Base-by-base conservation (phyloP, 1,140 invertebrate genomes). In the Rhagoletis zephyria region DNA sequence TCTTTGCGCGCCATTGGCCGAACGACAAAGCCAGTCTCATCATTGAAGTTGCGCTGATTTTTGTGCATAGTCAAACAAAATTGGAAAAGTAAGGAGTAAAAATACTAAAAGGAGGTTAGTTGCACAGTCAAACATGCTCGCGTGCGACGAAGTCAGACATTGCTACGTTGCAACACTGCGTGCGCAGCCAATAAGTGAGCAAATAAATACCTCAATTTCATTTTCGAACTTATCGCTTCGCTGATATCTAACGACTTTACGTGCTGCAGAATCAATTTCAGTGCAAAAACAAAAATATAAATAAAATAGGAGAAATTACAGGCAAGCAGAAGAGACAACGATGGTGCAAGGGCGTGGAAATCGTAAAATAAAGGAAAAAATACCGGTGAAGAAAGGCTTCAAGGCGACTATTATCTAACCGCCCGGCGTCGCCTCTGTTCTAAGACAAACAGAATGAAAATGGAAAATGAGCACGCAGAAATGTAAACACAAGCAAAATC, bases 171-270 rank as follows among this genome's bases (percentile, higher is more conserved):
- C 74, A 81, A 59, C 30, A 30, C 74, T 81, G 74, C 74, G 48
- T 81, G 74, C 48, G 74, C 74, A 81, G 74, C 74, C 74, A 81
- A 81, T 81, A 81, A 81, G 74, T 81, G 74, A 81, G 74, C 74
- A 81, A 81, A 81, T 81, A 81, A 81, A 81, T 81, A 81, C 74
- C 74, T 81, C 74, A 81, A 81, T 81, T 81, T 81, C 74, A 81
- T 81, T 56, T 81, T 56, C 74, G 74, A 81, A 81, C 74, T 81
- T 81, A 81, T 81, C 74, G 74, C 74, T 81, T 81, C 74, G 48
- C 74, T 81, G 74, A 81, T 81, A 81, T 81, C 74, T 81, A 81
- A 81, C 48, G 74, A 81, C 74, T 4, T 81, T 81, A 81, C 74
- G 74, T 81, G 74, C 74, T 81, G 48, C 48, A 81, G 74, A 81